Evolutionary conservation across 2,888 invertebrate genomes (phyloP).

Genomic region (Clanis bilineata): DNA sequence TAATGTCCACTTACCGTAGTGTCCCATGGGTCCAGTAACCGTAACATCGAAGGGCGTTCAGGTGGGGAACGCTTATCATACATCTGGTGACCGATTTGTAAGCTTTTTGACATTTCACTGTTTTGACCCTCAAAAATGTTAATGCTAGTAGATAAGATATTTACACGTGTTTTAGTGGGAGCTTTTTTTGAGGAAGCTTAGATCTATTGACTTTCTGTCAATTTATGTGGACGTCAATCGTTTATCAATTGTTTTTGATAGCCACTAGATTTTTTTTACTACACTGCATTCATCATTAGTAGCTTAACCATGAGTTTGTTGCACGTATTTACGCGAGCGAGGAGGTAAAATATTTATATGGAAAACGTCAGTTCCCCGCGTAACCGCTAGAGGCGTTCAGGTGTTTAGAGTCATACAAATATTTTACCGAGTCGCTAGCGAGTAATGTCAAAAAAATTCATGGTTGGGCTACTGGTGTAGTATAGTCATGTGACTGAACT

Average conservation of each 20-base stretch:
- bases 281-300: too few relatives aligned
- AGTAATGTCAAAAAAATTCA: too few relatives aligned
- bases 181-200: constrained; percentile 6
- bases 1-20: not conserved
- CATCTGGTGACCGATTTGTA: constrained; percentile 69
- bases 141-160: constrained; percentile 49
- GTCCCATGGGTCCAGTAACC: not conserved
- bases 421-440: too few relatives aligned
- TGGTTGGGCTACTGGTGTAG: too few relatives aligned
- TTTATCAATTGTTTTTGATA: not conserved
- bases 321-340: too few relatives aligned
- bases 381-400: too few relatives aligned
- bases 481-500: too few relatives aligned
- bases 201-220: constrained; percentile 18
- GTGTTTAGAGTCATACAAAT: too few relatives aligned
- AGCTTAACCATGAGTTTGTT: too few relatives aligned
- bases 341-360: too few relatives aligned
- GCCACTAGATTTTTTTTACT: too few relatives aligned
- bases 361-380: too few relatives aligned
- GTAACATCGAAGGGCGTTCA: constrained; percentile 27
- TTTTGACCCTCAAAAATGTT: constrained; percentile 42
- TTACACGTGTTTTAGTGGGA: constrained; percentile 60
- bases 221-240: not conserved
- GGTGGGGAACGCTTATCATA: constrained; percentile 63
- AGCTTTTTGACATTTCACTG: constrained; percentile 70